Base-by-base conservation (phyloP, 2,888 invertebrate genomes). In the Protodeltote pygarga region DNA sequence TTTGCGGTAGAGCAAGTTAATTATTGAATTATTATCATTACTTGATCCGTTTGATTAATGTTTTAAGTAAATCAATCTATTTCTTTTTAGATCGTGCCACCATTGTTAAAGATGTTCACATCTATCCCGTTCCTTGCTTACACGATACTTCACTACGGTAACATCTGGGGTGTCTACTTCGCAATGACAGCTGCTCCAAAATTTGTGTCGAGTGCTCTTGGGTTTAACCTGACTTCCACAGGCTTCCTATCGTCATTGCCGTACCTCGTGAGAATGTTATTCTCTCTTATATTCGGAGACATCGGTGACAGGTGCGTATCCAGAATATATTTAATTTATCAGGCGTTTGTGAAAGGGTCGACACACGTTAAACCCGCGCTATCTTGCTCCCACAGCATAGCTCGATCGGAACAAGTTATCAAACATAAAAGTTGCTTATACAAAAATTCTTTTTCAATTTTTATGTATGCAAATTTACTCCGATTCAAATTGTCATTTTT, bases 131-230 rank as follows among this genome's bases (percentile, higher is more conserved):
- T 96, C 85, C 90, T 95, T 83, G 94, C 95, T 0, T 88, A 96
- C 71, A 78, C 93, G 8, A 53, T 95, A 0, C 88, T 95, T 2
- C 96, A 96, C 72, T 96, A 95, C 71, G 96, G 96, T 15, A 96
- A 94, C 79, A 92, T 95, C 65, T 96, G 96, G 94, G 95, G 96
- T 0, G 73, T 96, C 2, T 95, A 95, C 83, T 95, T 96, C 81
- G 92, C 95, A 39, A 93, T 96, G 84, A 96, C 95, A 0, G 95
- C 95, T 0, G 95, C 96, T 8, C 96, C 96, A 1, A 94, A 95
- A 71, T 96, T 94, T 79, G 93, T 96, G 67, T 95, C 95, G 21
- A 95, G 95, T 63, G 94, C 95, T 0, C 85, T 96, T 5, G 95
- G 95, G 6, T 96, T 95, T 75, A 93, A 95, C 73, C 81, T 96